Evolutionary conservation across 2,113 vertebrate species (phyloP), one percentile per base, ranked within the genome.

Genomic region (Centropus unirufus): DNA sequence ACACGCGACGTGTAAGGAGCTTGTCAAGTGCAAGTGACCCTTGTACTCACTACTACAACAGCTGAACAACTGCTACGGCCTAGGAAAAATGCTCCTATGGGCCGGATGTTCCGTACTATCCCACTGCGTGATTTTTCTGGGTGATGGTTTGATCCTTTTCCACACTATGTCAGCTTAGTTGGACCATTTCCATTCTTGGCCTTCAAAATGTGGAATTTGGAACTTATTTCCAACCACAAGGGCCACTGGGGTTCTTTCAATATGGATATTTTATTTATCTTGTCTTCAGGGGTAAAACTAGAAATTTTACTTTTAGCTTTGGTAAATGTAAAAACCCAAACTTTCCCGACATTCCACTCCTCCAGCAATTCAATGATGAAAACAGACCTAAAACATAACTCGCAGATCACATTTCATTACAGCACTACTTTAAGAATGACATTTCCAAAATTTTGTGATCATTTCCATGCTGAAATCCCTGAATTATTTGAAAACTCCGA

Each of bases 401-500:
- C 14, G 40, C 62, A 24, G 84, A 51, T 76, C 52, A 76, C 16
- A 51, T 78, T 7, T 42, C 83, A 44, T 8, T 80, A 84, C 47
- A 59, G 44, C 13, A 74, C 49, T 22, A 82, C 9, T 67, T 55
- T 67, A 73, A 80, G 69, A 96, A 90, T 68, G 92, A 96, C 82
- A 93, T 92, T 92, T 94, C 61, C 76, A 87, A 81, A 73, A 57
- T 8, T 23, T 16, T 88, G 9, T 77, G 27, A 74, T 75, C n/a
- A 47, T 30, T 94, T 94, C 78, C 29, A 30, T 42, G 82, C 58
- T 90, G 89, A 93, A 83, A 93, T 78, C 36, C 32, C 66, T 49
- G 26, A 84, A 91, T 4, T 22, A 11, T 51, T 89, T 77, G 94
- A 96, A 95, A 97, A 94, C 36, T 76, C 63, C 36, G 34, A 90